Evolutionary conservation across 2,888 invertebrate genomes (phyloP).

Genomic region (Chymomyza amoena): DNA sequence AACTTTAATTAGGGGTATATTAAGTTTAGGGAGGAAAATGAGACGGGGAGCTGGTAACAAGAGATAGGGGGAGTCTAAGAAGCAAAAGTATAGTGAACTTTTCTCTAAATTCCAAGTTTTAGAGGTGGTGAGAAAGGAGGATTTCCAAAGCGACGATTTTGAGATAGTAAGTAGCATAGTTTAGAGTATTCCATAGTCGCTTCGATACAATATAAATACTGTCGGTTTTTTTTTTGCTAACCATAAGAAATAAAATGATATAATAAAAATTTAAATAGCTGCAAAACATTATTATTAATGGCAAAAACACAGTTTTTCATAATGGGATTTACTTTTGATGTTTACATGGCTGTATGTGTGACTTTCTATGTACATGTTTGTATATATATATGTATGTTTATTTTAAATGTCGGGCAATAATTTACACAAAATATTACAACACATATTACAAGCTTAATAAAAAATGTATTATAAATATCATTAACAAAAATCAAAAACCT

Average conservation of each 20-base stretch:
- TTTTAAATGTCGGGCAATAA: slow-evolving; percentile 34
- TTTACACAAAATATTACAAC: slow-evolving; percentile 54
- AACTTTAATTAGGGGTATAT: too few relatives aligned
- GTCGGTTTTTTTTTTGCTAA: slow-evolving; percentile 7
- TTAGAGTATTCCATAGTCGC: background rate
- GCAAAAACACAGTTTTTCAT: slow-evolving; percentile 24
- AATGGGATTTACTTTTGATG: slow-evolving; percentile 41
- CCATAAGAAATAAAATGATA: slow-evolving; percentile 11
- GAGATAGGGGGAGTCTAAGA: too few relatives aligned
- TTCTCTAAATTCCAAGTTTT: too few relatives aligned
- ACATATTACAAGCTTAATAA: slow-evolving; percentile 53
- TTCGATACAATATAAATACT: background rate
- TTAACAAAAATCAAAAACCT: slow-evolving; percentile 28
- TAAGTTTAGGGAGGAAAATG: too few relatives aligned
- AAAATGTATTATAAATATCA: slow-evolving; percentile 38
- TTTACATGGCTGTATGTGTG: slow-evolving; percentile 5
- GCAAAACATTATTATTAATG: slow-evolving; percentile 46
- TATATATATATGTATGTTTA: slow-evolving; percentile 4
- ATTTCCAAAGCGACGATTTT: too few relatives aligned
- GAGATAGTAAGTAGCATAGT: too few relatives aligned
- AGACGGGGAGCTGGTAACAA: too few relatives aligned
- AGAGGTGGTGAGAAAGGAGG: too few relatives aligned
- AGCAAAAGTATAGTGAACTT: too few relatives aligned
- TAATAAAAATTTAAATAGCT: slow-evolving; percentile 21
- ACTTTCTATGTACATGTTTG: slow-evolving; percentile 7